Base-by-base conservation (phyloP, 1,140 invertebrate species). In the Eurosta solidaginis region DNA sequence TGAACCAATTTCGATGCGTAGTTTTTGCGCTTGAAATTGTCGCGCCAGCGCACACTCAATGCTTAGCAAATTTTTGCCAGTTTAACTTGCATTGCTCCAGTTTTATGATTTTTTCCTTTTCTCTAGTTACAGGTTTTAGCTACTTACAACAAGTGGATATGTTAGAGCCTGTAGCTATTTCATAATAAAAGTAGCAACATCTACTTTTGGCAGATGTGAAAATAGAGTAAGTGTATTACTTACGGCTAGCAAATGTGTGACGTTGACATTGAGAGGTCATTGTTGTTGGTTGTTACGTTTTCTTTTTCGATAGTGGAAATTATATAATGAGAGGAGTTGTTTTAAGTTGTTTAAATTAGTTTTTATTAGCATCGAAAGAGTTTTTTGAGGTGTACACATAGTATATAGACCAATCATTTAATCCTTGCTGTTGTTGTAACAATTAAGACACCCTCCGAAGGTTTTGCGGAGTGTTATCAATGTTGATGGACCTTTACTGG, bases 41-140 rank as follows among this genome's bases (percentile, higher is more conserved):
- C 5, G 29, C 33, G 33, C 59, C 36, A 40, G 54, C 54, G 29
- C 54, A 33, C 54, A 63, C 54, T 40, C 59, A n/a, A 5, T 17
- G 54, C 33, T 68, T 42, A 1, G 59, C 33, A 68, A 68, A n/a
- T n/a, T 68, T 68, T 68, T 68, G 20, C 33, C 59, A 68, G 59
- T 68, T 68, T 20, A 68, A 68, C 59, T 68, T 40, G 59, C 59
- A 42, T 68, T 68, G 33, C 59, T 68, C 59, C 59, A 68, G 22
- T 68, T 68, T 68, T 36, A 29, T 2, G 10, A 68, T n/a, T 68
- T 68, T 63, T 68, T 68, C 59, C 59, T 68, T 68, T 68, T 68
- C 14, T 33, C 14, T 33, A 42, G 14, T 68, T 68, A 33, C 59
- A 68, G 59, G 59, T 68, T 68, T 47, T 68, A 40, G 33, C 29